Conservation (phyloP, 2,888 invertebrate species). For the Orchestes rusci region DNA sequence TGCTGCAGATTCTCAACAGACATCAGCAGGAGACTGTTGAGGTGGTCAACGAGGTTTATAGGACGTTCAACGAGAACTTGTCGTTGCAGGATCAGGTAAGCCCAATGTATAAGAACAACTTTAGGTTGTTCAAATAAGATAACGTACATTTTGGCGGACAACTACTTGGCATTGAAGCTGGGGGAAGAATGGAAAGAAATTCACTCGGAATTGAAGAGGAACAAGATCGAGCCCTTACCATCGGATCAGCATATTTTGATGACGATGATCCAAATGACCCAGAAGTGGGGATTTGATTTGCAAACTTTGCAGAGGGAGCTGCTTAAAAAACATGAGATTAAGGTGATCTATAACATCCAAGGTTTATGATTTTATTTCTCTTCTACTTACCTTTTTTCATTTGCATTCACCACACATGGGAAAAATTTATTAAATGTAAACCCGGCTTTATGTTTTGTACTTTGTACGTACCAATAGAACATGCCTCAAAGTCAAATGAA, state of each 20-base stretch:
- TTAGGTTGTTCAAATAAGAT: too few relatives aligned
- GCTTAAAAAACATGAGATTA: conserved; percentile 29
- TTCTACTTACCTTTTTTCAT: too few relatives aligned
- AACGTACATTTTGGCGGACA: conserved; percentile 42
- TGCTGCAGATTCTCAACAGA: conserved; percentile 39
- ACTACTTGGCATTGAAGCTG: conserved; percentile 43
- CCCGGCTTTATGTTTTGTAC: too few relatives aligned
- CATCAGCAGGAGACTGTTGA: conserved; percentile 36
- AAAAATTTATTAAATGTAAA: too few relatives aligned
- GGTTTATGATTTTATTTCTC: too few relatives aligned
- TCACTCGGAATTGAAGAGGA: conserved; percentile 36
- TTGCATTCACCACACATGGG: too few relatives aligned
- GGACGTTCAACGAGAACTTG: conserved; percentile 36
- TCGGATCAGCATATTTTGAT: conserved; percentile 40
- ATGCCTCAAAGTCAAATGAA: too few relatives aligned
- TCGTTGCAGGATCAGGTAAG: conserved; percentile 40
- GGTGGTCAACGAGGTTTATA: conserved; percentile 40
- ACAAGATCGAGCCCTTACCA: conserved; percentile 37
- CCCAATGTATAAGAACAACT: too few relatives aligned
- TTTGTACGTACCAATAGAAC: too few relatives aligned
- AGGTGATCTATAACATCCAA: conserved; percentile 24
- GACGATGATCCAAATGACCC: conserved; percentile 37
- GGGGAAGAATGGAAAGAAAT: conserved; percentile 46
- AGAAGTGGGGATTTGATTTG: conserved; percentile 38
- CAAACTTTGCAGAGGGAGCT: conserved; percentile 38